Percentiles rank a stretch among this genome's conserved stretches.
These are phyloP conservation scores for Syngnathus scovelli DNA, from an alignment of 2,113 vertebrate species.

Conservation along the genomic window DNA sequence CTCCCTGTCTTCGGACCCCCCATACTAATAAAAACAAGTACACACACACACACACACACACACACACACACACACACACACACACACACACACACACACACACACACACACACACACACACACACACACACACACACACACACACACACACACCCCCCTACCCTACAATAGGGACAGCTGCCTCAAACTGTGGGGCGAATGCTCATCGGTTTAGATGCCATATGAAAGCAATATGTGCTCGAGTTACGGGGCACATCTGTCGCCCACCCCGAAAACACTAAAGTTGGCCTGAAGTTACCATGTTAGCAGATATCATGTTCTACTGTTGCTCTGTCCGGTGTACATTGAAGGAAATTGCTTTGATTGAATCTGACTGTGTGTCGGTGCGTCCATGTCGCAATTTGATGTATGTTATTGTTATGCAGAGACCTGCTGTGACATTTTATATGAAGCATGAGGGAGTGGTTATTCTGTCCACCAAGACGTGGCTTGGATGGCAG, in stretches of 20 bases:
- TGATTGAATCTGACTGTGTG: not conserved
- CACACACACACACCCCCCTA: not conserved
- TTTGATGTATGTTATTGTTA: not conserved
- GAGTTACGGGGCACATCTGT: slow-evolving; percentile 2
- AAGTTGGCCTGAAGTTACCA: slow-evolving; percentile 45
- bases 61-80: not conserved
- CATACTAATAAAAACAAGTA: too few species aligned
- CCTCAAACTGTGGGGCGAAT: not conserved
- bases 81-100: too few species aligned
- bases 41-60: not conserved
- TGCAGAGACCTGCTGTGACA: not conserved
- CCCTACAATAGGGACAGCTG: not conserved
- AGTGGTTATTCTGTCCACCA: too few species aligned
- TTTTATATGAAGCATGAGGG: too few species aligned
- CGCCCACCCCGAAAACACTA: not conserved
- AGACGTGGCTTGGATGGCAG: too few species aligned
- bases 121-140: too few species aligned
- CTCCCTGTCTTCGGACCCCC: too few species aligned
- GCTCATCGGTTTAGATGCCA: not conserved
- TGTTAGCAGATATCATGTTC: slow-evolving; percentile 27
- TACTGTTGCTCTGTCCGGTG: slow-evolving; percentile 22
- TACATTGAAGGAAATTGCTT: not conserved
- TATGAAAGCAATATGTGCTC: not conserved
- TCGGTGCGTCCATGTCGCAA: not conserved
- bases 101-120: too few species aligned